These are phyloP conservation scores for Caenorhabditis sinica DNA, from an alignment of 2,888 invertebrate genomes.

Conservation along the genomic window DNA sequence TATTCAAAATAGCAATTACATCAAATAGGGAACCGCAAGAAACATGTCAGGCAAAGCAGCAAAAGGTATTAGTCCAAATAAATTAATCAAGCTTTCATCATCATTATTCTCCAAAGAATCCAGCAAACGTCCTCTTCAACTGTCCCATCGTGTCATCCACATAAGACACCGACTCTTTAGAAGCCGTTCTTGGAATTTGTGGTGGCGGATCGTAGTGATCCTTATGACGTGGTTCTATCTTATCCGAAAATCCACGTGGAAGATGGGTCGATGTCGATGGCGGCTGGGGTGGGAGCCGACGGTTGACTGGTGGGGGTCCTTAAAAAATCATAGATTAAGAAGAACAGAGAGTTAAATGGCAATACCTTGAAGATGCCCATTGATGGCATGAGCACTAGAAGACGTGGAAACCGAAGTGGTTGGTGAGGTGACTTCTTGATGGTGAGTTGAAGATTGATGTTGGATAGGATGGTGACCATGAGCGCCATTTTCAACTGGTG, in stretches of 20 bases:
- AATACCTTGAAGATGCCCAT: constrained; percentile 30
- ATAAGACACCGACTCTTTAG: constrained; percentile 67
- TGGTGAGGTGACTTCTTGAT: constrained; percentile 7
- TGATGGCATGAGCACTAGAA: not conserved
- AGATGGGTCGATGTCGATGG: constrained; percentile 20
- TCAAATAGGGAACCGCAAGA: constrained; percentile 5
- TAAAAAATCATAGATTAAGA: not conserved
- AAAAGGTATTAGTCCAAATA: not conserved
- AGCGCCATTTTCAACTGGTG: constrained; percentile 26
- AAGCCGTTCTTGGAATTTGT: constrained; percentile 55
- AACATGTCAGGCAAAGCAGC: not conserved
- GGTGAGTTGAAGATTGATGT: not conserved
- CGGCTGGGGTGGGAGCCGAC: constrained; percentile 37
- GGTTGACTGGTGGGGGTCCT: not conserved
- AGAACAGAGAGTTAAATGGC: not conserved
- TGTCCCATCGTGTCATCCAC: constrained; percentile 79
- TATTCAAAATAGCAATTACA: not conserved
- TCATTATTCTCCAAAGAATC: constrained; percentile 74
- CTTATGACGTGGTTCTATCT: constrained; percentile 45
- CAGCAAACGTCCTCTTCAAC: constrained; percentile 76
- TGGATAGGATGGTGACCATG: not conserved
- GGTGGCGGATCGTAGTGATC: constrained; percentile 54
- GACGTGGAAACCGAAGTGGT: not conserved
- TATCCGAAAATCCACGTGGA: constrained; percentile 34
- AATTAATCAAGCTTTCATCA: not conserved